These are phyloP conservation scores for Aphidius colemani DNA, from an alignment of 2,888 invertebrate genomes.

Conservation along the genomic window DNA sequence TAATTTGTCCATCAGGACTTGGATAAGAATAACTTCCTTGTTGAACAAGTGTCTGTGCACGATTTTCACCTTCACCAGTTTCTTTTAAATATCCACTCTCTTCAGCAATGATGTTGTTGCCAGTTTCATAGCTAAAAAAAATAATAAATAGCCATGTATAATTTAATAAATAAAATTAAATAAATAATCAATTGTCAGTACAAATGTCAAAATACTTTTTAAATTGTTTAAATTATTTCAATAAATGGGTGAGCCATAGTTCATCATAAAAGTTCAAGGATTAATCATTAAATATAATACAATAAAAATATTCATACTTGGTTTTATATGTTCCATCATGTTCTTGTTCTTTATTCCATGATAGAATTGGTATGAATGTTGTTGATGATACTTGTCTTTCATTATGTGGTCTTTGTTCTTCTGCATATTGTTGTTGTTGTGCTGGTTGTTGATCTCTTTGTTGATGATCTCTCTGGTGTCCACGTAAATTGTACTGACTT, in stretches of 20 bases:
- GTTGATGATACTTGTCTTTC: conserved; percentile 61
- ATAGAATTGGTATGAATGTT: conserved; percentile 80
- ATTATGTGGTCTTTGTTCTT: conserved; percentile 30
- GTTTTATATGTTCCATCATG: conserved; percentile 84
- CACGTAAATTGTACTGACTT: conserved; percentile 2
- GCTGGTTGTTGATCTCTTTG: conserved; percentile 27
- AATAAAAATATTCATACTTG: conserved; percentile 63
- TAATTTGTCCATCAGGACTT: conserved; percentile 77
- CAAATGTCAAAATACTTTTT: conserved; percentile 1
- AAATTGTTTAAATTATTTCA: no score
- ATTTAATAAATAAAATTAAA: not conserved
- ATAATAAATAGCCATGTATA: no score
- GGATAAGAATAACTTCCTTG: conserved; percentile 80
- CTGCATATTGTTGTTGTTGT: conserved; percentile 31
- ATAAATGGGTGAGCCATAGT: no score
- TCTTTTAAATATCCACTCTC: conserved; percentile 78
- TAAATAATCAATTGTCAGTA: conserved; percentile 2
- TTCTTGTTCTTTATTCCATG: conserved; percentile 82
- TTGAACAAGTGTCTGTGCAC: conserved; percentile 75
- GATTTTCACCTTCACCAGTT: conserved; percentile 71
- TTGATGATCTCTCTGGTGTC: no score
- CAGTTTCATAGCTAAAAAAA: conserved; percentile 75
- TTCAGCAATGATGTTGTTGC: conserved; percentile 79
- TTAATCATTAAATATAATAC: not conserved
- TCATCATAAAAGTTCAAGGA: no score